A percentile compares a stretch with the other conserved stretches of the same genome.
These are phyloP conservation scores for Terrapene triunguis DNA, from an alignment of 2,113 vertebrate genomes.

Conservation along the genomic window DNA sequence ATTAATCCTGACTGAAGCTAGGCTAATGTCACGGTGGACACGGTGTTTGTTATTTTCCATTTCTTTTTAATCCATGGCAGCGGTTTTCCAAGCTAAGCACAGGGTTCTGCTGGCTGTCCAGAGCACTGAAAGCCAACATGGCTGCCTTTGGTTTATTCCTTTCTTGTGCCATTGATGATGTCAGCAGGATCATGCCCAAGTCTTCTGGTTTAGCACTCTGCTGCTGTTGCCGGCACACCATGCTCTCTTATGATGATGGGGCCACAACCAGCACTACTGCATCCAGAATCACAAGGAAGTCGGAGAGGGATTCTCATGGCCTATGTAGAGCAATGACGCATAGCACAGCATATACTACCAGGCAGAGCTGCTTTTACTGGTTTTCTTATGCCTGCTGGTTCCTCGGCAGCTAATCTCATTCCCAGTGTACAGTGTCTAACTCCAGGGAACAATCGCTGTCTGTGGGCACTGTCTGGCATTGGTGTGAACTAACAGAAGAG, in stretches of 20 bases:
- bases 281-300: fast-evolving
- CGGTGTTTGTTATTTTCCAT: neutral
- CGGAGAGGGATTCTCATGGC: neutral
- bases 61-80: neutral
- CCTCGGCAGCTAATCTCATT: neutral
- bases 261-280: neutral
- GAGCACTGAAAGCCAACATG: neutral
- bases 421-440: neutral
- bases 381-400: fast-evolving
- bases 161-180: neutral
- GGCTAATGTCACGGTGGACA: neutral
- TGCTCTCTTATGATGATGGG: too few relatives aligned
- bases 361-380: neutral
- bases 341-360: neutral
- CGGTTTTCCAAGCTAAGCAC: constrained; percentile 1
- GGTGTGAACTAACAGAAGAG: neutral
- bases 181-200: neutral
- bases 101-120: neutral
- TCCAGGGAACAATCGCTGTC: neutral
- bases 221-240: too few relatives aligned
- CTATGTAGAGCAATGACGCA: neutral
- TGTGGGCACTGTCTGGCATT: fast-evolving
- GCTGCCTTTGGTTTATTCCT: neutral
- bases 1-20: constrained; percentile 31
- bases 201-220: fast-evolving